phyloP scores from a whole-genome alignment of 2,113 vertebrate species.

The Paradoxurus hermaphroditus region DNA sequence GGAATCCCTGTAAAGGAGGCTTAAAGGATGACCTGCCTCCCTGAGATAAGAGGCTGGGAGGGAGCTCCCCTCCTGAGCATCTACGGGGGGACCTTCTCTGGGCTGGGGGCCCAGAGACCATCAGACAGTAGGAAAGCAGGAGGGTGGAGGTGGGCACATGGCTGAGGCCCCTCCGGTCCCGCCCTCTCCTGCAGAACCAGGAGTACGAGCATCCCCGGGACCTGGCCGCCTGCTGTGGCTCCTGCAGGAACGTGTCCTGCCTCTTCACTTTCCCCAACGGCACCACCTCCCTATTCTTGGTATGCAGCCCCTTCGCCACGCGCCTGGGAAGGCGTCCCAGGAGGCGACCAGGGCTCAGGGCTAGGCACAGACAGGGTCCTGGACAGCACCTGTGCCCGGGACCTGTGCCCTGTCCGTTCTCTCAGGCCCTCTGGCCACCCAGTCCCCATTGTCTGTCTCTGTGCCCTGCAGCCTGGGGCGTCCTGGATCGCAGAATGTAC shows the following conservation, averaged over 20 bases:
- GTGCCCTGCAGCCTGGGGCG: conserved; percentile 83
- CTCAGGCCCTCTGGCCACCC: not conserved
- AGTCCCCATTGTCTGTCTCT: not conserved
- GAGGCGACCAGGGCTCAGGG: not conserved
- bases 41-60: not conserved
- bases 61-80: not conserved
- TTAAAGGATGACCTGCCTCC: not conserved
- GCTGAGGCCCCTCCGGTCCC: not conserved
- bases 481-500: conserved; percentile 93
- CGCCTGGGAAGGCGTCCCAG: not conserved
- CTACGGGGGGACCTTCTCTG: accelerated
- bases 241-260: conserved; percentile 95
- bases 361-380: not conserved
- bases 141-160: not conserved
- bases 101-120: not conserved
- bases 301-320: conserved; percentile 55
- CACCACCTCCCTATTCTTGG: conserved; percentile 88
- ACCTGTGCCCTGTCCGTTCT: accelerated
- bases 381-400: not conserved
- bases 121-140: not conserved
- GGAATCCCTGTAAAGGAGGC: not conserved
- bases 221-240: conserved; percentile 91
- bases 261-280: conserved; percentile 90
- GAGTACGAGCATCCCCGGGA: conserved; percentile 92
- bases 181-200: conserved; percentile 88